Conservation (phyloP, 2,797 vertebrate species). For the Rousettus madagascariensis region DNA sequence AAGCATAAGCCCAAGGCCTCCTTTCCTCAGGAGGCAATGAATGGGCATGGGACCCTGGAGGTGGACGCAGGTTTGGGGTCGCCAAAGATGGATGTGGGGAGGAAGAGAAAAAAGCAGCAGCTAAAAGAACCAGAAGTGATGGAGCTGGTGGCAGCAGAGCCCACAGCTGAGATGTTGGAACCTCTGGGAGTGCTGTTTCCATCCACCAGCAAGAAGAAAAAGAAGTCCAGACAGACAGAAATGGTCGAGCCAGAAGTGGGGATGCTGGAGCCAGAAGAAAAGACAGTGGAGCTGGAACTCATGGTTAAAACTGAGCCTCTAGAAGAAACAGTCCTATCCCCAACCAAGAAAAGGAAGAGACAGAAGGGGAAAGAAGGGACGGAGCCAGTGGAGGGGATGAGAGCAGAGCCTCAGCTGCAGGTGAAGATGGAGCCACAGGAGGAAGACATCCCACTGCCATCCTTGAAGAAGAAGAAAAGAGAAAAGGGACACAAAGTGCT, state of each 20-base stretch:
- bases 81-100: conserved; percentile 58
- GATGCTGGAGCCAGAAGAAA: neutral
- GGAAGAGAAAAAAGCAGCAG: conserved; percentile 43
- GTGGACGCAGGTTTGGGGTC: neutral
- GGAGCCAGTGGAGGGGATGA: neutral
- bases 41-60: conserved; percentile 14
- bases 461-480: conserved; percentile 76
- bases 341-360: conserved; percentile 20
- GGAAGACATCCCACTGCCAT: neutral
- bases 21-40: neutral
- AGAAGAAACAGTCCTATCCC: neutral
- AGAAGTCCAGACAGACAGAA: neutral
- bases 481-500: neutral
- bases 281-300: neutral
- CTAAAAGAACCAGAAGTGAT: neutral
- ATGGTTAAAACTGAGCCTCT: neutral
- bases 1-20: neutral
- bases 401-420: neutral
- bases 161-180: rapidly evolving
- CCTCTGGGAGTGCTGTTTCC: neutral
- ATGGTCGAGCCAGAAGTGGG: rapidly evolving
- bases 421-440: neutral
- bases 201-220: neutral
- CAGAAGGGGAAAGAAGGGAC: conserved; percentile 63
- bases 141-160: neutral